Evolutionary conservation across 2,888 invertebrate species (phyloP).

Genomic region (Yponomeuta sedellus): DNA sequence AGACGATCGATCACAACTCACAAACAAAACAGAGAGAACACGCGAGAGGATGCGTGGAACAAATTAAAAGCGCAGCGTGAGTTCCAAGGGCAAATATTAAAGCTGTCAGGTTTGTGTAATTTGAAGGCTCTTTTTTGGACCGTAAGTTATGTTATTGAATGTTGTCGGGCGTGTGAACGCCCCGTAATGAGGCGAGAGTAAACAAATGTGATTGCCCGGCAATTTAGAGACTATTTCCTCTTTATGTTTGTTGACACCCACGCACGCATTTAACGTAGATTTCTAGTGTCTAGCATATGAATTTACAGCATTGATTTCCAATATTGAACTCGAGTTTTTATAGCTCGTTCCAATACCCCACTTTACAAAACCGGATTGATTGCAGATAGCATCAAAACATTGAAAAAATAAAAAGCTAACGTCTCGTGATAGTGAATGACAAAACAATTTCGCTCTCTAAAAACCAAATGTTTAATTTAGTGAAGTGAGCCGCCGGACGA

Average conservation of each 20-base stretch:
- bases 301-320: neutral
- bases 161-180: slow-evolving; percentile 54
- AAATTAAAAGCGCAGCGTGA: slow-evolving; percentile 75
- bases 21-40: slow-evolving; percentile 70
- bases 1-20: slow-evolving; percentile 67
- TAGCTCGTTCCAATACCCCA: neutral
- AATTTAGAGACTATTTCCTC: neutral
- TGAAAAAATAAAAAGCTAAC: slow-evolving; percentile 21
- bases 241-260: neutral
- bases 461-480: slow-evolving; percentile 14
- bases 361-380: neutral
- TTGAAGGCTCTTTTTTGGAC: slow-evolving; percentile 66
- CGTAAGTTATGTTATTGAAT: slow-evolving; percentile 73
- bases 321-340: neutral
- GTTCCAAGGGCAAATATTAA: slow-evolving; percentile 69
- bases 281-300: neutral
- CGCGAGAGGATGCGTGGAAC: slow-evolving; percentile 71
- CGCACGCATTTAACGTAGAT: neutral
- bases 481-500: slow-evolving; percentile 28
- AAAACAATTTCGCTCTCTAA: slow-evolving; percentile 47
- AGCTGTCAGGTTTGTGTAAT: slow-evolving; percentile 72
- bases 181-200: slow-evolving; percentile 40
- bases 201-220: slow-evolving; percentile 34
- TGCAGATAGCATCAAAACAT: neutral
- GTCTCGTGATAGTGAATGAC: slow-evolving; percentile 51